Base-by-base conservation (phyloP, 2,888 invertebrate species). In the Apodemia mormo region DNA sequence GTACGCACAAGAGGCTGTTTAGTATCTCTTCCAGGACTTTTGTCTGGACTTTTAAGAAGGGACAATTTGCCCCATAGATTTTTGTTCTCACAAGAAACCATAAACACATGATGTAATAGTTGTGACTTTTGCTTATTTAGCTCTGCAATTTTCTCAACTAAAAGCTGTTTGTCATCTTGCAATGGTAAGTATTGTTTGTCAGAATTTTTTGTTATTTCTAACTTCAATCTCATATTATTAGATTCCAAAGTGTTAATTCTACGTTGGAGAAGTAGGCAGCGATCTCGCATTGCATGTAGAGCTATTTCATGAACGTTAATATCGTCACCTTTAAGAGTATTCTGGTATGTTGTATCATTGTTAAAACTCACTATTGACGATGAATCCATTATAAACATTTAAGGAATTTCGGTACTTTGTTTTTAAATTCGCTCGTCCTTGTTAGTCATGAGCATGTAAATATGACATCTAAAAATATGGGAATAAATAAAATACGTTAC, bases 11-110 rank as follows among this genome's bases (percentile, higher is more conserved):
- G 79, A 29, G 90, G 88, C 71, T 88, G 85, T 72, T 87, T 92
- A 6, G 69, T 72, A 43, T 78, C 85, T 69, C 66, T 80, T n/a
- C 78, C 67, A 1, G 10, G 33, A 10, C 73, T 65, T 76, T 85
- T 91, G 12, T 88, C 86, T 14, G 82, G 74, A 0, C 81, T 81
- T 69, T 87, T 92, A 43, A 90, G 74, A 14, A 94, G 94, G 6
- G 96, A 95, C 70, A 97, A 90, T 79, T 96, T 95, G 70, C 94
- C 95, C 97, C 97, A 97, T 61, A 97, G 86, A 75, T 96, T 96
- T 79, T 96, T 95, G 83, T 97, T 97, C 85, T 97, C 97, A 78
- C 95, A 94, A 3, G 97, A 96, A 10, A 97, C 96, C 96, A 97
- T 96, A 78, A 94, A 95, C 45, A 97, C 94, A 81, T 96, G 96